Percentiles rank a stretch among this genome's conserved stretches.
These are phyloP conservation scores for Chelonoidis abingdonii DNA, from an alignment of 2,113 vertebrate species.

Conservation along the genomic window DNA sequence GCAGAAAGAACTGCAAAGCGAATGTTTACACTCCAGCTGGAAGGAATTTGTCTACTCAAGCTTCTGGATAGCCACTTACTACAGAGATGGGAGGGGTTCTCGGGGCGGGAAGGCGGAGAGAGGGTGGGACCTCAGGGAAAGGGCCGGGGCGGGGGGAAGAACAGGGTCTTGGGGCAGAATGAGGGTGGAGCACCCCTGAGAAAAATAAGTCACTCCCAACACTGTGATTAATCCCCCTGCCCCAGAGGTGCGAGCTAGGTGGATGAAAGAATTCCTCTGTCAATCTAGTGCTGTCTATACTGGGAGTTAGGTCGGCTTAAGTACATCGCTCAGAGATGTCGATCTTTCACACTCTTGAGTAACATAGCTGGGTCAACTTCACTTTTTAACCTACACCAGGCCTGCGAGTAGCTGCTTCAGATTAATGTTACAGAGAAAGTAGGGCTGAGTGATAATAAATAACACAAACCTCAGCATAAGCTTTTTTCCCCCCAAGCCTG, in stretches of 20 bases:
- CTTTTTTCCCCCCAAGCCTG: neutral
- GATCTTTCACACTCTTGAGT: neutral
- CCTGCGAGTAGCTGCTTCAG: neutral
- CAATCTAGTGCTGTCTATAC: neutral
- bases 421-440: neutral
- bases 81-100: neutral
- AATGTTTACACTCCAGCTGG: fast-evolving
- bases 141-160: too few species aligned
- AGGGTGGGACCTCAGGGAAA: too few species aligned
- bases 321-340: neutral
- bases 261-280: neutral
- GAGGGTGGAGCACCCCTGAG: too few species aligned
- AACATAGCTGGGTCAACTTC: neutral
- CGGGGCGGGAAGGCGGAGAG: too few species aligned
- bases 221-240: neutral
- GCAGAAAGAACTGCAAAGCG: neutral
- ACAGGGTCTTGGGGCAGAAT: too few species aligned
- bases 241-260: neutral
- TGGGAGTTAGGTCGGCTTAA: neutral
- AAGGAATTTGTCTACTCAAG: neutral
- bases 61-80: neutral
- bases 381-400: neutral
- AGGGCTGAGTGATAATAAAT: neutral
- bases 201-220: too few species aligned
- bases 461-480: neutral